These are phyloP conservation scores for Aphelinus certus DNA, from an alignment of 1,140 invertebrate genomes.

Conservation along the genomic window DNA sequence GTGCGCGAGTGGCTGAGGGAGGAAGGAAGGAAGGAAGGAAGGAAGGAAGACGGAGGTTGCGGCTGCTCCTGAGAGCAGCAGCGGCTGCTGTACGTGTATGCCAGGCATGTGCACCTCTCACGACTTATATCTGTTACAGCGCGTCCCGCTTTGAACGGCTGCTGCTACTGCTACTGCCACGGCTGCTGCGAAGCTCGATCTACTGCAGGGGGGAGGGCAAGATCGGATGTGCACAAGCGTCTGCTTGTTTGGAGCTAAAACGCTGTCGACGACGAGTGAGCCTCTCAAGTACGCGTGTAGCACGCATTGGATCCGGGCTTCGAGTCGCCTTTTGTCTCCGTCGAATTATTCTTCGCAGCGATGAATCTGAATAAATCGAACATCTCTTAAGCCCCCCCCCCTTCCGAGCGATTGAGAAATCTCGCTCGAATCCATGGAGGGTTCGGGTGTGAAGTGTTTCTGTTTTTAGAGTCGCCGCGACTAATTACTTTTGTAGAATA, in stretches of 20 bases:
- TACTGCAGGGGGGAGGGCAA: constrained; percentile 13
- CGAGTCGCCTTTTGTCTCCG: no score
- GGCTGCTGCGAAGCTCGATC: constrained; percentile 30
- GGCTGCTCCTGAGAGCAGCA: background rate
- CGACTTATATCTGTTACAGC: constrained; percentile 51
- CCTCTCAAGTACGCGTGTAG: no score
- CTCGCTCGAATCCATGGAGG: no score
- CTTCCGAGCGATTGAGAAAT: no score
- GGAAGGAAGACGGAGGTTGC: background rate
- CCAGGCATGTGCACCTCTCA: constrained; percentile 50
- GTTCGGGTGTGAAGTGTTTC: no score
- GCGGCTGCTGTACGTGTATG: constrained; percentile 42
- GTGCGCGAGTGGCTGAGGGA: background rate
- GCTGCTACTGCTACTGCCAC: background rate
- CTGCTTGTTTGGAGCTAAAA: constrained; percentile 10
- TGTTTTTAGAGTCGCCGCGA: no score
- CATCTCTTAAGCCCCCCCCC: no score
- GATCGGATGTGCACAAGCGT: constrained; percentile 12
- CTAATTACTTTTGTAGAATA: no score
- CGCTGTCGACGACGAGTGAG: no score
- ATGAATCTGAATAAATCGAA: no score
- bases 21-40: background rate
- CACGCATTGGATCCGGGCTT: no score
- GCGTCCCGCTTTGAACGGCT: constrained; percentile 20
- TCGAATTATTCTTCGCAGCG: no score